phyloP scores from a whole-genome alignment of 2,797 vertebrate species.

The Poecilia velifera region DNA sequence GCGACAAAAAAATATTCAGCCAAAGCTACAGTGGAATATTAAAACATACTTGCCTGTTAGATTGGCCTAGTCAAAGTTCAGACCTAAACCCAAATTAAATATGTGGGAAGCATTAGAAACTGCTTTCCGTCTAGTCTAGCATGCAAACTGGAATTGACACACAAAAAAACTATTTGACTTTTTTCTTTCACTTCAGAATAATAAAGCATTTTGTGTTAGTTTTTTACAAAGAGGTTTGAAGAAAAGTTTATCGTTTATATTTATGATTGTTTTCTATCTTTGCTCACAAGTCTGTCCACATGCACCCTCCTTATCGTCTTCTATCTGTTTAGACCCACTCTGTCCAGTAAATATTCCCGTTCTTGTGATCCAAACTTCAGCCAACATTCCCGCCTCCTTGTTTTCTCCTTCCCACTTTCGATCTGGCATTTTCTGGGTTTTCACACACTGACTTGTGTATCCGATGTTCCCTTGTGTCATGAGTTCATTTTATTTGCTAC shows the following conservation, averaged over 20 bases:
- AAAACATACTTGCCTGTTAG: not conserved
- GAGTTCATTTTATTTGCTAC: conserved; percentile 8
- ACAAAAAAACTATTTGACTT: not conserved
- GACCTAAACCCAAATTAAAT: not conserved
- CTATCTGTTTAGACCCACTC: conserved; percentile 46
- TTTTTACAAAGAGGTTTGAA: not conserved
- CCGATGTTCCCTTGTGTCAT: conserved; percentile 40
- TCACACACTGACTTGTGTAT: conserved; percentile 48
- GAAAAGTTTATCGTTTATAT: not conserved
- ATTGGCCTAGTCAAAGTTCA: not conserved
- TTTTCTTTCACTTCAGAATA: not conserved
- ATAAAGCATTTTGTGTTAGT: not conserved
- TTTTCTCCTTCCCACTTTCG: conserved; percentile 31
- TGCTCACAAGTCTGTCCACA: conserved; percentile 6
- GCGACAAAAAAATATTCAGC: not conserved
- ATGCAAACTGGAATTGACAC: not conserved
- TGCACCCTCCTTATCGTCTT: conserved; percentile 31
- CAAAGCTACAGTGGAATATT: not conserved
- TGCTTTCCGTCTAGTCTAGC: not conserved
- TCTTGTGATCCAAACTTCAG: conserved; percentile 38
- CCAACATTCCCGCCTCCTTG: conserved; percentile 50
- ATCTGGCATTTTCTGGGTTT: conserved; percentile 17
- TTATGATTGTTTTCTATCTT: not conserved
- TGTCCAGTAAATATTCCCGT: conserved; percentile 18
- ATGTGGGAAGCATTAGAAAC: not conserved